Evolutionary conservation across 2,888 invertebrate genomes (phyloP).

Genomic region (Brachyptera putata): DNA sequence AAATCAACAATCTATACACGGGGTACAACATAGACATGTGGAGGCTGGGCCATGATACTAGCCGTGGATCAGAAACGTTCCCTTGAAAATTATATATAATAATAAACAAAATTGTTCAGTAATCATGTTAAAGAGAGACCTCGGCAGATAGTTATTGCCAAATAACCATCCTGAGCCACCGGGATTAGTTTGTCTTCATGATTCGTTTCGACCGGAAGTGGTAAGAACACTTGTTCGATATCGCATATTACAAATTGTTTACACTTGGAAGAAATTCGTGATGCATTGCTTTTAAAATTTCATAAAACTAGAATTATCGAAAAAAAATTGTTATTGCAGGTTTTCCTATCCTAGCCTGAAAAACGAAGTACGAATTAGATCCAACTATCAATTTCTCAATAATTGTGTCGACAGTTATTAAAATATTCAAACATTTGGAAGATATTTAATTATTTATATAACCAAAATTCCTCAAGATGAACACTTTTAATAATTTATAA

Average conservation of each 20-base stretch:
- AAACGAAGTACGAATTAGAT: too few species aligned
- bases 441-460: too few species aligned
- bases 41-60: slow-evolving; percentile 21
- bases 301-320: too few species aligned
- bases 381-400: too few species aligned
- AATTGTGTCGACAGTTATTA: too few species aligned
- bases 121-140: not conserved
- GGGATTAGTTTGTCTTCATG: not conserved
- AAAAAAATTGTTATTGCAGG: too few species aligned
- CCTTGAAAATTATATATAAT: too few species aligned
- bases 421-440: too few species aligned
- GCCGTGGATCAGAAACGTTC: slow-evolving; percentile 5
- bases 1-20: not conserved
- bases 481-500: not conserved
- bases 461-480: too few species aligned
- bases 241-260: not conserved
- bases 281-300: not conserved
- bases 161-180: slow-evolving; percentile 16
- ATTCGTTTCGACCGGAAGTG: not conserved
- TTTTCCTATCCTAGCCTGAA: too few species aligned
- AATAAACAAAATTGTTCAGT: not conserved
- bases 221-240: not conserved
- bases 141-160: slow-evolving; percentile 5
- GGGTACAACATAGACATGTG: slow-evolving; percentile 7
- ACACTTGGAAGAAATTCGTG: not conserved